Base-by-base conservation (phyloP, 2,113 vertebrate genomes). In the Microtus ochrogaster region DNA sequence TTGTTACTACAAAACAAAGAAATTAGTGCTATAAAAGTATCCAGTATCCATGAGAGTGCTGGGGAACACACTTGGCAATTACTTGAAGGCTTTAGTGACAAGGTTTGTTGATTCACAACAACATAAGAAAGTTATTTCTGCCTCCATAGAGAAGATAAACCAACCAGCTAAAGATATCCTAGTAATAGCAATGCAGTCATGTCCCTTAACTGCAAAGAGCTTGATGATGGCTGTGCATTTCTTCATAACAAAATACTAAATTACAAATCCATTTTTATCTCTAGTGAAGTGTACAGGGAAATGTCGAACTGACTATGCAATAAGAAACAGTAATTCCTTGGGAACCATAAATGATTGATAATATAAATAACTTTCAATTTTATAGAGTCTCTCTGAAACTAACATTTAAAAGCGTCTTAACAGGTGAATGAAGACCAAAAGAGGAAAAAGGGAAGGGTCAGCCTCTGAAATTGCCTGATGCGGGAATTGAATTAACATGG, bases 81-180 rank as follows among this genome's bases (percentile, higher is more conserved):
- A 84, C 47, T 79, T 81, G 74, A 7, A 78, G 66, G 30, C 3
- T 39, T 92, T 33, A 70, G 26, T 44, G 41, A 79, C 22, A 68
- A 22, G 89, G 63, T 24, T 47, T 68, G 26, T 78, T 19, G 41
- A 49, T 26, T 89, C 39, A 91, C 36, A 91, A 92, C 73, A 94
- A 88, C 36, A 55, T 79, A 95, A 70, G 72, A 21, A 78, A 87
- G 4, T 72, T 63, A 89, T 96, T 76, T 81, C 72, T 88, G 68
- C 44, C 36, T 72, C 24, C 74, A 36, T 13, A 65, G 11, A 41
- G 1, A 86, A 96, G 12, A 78, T 58, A 21, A 65, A 89, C n/a
- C 17, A 63, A 17, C 7, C 13, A 47, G 10, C 33, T 13, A 78
- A 63, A 79, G 28, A 44, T 7, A 66, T 79, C 73, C 70, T n/a